Base-by-base conservation (phyloP, 2,113 vertebrate species). In the Tringa solitaria region DNA sequence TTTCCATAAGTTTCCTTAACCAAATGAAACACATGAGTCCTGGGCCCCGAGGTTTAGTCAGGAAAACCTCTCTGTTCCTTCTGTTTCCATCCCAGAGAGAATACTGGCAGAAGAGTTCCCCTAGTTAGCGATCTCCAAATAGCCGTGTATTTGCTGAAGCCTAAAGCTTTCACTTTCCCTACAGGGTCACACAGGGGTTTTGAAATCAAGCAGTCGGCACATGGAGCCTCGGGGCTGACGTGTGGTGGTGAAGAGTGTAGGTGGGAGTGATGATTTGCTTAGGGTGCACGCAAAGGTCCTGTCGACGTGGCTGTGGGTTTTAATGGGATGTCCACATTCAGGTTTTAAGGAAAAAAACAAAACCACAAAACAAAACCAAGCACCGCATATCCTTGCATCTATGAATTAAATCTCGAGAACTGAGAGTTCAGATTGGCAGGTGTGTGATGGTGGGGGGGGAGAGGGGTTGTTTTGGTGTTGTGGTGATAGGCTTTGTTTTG, bases 101-200 rank as follows among this genome's bases (percentile, higher is more conserved):
- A n/a, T 9, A 35, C 22, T 56, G 46, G 51, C 28, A 10, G 27
- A 48, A 72, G 33, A 46, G 17, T 59, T 30, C 73, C 39, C 56
- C 12, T 43, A 35, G 27, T 43, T 14, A 32, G 53, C 54, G 33
- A 0, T 56, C 68, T 67, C 80, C 28, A 22, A 21, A 3, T 1
- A 67, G 32, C 60, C 28, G 12, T 0, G 0, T 16, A 8, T 45
- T 72, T 65, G 53, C 84, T 53, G 14, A 68, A 50, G 73, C 43
- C 26, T n/a, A 5, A 65, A 63, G 69, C 63, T 69, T 33, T 24
- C 24, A 5, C 28, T 26, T 61, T 59, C 2, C 18, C 50, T 46
- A 0, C 39, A 53, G 65, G 22, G 51, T 50, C 32, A 13, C 24
- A 2, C 0, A 0, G 4, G 18, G 17, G 16, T 6, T 65, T 54